Evolutionary conservation across 2,113 vertebrate species (phyloP).

Genomic region (Proterorhinus semilunaris): DNA sequence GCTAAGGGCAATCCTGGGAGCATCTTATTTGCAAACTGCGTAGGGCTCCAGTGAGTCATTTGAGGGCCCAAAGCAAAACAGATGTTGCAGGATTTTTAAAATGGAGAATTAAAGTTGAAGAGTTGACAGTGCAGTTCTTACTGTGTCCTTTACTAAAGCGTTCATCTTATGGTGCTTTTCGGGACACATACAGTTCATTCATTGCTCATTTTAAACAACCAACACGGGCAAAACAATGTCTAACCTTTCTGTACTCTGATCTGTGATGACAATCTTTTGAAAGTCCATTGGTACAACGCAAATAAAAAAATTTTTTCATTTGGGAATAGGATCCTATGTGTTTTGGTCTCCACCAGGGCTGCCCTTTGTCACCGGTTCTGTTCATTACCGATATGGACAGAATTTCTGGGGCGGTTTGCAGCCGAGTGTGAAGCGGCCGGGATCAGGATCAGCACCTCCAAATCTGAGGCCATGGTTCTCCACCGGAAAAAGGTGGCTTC

Average conservation of each 20-base stretch:
- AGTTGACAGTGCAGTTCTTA: constrained; percentile 54
- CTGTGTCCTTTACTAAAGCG: constrained; percentile 59
- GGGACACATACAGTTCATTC: too few relatives aligned
- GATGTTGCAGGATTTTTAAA: constrained; percentile 69
- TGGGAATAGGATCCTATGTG: too few relatives aligned
- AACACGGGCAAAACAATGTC: neutral
- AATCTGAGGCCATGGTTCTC: too few relatives aligned
- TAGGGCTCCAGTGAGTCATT: constrained; percentile 47
- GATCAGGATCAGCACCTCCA: too few relatives aligned
- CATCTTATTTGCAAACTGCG: constrained; percentile 49
- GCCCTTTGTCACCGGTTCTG: too few relatives aligned
- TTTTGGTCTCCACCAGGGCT: too few relatives aligned
- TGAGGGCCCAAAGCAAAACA: constrained; percentile 66
- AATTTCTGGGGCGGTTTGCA: too few relatives aligned
- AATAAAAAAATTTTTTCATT: neutral
- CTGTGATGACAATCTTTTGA: neutral
- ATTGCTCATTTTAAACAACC: neutral
- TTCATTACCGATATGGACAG: too few relatives aligned
- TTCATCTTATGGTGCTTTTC: neutral
- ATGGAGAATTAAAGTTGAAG: constrained; percentile 55
- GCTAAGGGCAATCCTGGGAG: constrained; percentile 40
- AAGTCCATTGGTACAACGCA: neutral
- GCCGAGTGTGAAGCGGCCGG: too few relatives aligned
- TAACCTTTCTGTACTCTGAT: too few relatives aligned
- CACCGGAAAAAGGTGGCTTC: too few relatives aligned